Evolutionary conservation across 2,113 vertebrate species (phyloP).

Genomic region (Chaenogobius annularis): DNA sequence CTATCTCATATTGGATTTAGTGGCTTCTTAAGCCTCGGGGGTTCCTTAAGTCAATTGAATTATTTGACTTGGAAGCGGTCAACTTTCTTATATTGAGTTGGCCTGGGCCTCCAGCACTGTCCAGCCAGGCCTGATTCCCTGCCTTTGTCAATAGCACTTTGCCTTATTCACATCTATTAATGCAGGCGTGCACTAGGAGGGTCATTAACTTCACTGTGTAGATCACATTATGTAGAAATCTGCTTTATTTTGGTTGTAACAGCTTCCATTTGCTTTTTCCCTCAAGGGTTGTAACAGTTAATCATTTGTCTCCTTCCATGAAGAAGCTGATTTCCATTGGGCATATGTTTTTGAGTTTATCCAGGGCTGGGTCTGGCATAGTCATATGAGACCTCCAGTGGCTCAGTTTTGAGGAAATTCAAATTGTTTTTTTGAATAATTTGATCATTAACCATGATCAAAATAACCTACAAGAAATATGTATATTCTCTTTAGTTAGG

Average conservation of each 20-base stretch:
- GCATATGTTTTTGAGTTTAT: not conserved
- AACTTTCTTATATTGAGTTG: constrained; percentile 74
- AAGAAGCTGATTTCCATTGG: not conserved
- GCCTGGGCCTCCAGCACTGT: constrained; percentile 42
- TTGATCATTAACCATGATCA: not conserved
- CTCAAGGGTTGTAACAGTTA: not conserved
- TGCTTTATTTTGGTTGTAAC: constrained; percentile 3
- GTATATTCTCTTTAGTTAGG: not conserved
- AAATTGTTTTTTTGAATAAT: not conserved
- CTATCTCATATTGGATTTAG: constrained; percentile 60
- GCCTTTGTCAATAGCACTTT: constrained; percentile 54
- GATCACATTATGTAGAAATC: not conserved
- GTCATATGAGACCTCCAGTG: not conserved
- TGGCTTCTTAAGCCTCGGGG: constrained; percentile 62
- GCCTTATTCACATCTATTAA: constrained; percentile 43
- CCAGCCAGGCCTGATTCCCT: constrained; percentile 49
- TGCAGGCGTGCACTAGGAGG: constrained; percentile 15
- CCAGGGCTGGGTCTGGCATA: not conserved
- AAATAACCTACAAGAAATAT: not conserved
- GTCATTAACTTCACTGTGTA: constrained; percentile 2
- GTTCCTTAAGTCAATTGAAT: constrained; percentile 69
- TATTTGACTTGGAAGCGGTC: constrained; percentile 68
- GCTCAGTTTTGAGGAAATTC: not conserved
- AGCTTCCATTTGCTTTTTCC: not conserved
- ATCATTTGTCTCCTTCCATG: not conserved